Percentiles rank a stretch among this genome's conserved stretches.
Conservation (phyloP, 2,113 vertebrate genomes). For the Psilopogon haemacephalus region DNA sequence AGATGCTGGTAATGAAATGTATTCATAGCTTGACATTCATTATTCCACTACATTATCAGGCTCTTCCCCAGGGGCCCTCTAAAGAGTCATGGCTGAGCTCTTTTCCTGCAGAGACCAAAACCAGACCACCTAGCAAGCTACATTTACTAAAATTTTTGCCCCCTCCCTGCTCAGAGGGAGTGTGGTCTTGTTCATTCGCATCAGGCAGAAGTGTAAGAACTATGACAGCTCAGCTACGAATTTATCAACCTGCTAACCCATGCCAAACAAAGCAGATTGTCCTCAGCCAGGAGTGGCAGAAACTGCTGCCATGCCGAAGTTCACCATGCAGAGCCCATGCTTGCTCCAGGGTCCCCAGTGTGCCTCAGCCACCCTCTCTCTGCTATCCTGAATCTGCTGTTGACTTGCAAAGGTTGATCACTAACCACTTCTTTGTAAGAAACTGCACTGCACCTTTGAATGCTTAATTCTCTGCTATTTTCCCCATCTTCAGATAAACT, state of each 20-base stretch:
- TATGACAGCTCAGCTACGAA: not conserved
- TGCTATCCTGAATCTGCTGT: not conserved
- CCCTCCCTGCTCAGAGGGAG: not conserved
- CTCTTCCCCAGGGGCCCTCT: conserved; percentile 43
- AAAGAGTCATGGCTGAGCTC: conserved; percentile 37
- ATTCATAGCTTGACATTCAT: conserved; percentile 50
- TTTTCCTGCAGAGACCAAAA: conserved; percentile 36
- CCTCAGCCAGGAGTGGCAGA: not conserved
- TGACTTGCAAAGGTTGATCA: not conserved
- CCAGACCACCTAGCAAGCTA: conserved; percentile 39
- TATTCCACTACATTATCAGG: conserved; percentile 29
- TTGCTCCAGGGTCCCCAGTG: not conserved
- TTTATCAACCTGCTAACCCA: not conserved
- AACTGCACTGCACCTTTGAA: not conserved
- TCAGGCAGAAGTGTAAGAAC: not conserved
- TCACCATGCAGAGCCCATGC: not conserved
- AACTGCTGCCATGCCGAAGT: not conserved
- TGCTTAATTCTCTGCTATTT: not conserved
- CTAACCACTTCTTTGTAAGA: not conserved
- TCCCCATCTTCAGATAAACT: not conserved
- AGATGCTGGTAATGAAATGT: conserved; percentile 39
- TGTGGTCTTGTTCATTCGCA: not conserved
- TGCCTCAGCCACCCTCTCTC: not conserved
- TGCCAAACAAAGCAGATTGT: fast-evolving
- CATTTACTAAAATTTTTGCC: not conserved